Conservation (phyloP, 2,113 vertebrate genomes). For the Pogona vitticeps region DNA sequence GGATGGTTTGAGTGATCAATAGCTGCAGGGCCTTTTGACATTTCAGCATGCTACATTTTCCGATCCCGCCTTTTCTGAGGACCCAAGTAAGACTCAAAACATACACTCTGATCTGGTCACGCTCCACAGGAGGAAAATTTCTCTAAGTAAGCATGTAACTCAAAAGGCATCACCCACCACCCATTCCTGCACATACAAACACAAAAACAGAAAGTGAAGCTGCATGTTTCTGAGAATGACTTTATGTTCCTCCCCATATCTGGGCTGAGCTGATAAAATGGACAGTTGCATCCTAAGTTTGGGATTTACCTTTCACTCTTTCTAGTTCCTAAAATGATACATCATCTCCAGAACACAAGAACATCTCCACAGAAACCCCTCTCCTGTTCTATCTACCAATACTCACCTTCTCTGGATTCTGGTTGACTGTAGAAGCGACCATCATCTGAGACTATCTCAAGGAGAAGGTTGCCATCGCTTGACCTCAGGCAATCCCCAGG, state of each 20-base stretch:
- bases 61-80: background rate
- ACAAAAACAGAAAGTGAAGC: background rate
- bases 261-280: too few relatives aligned
- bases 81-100: background rate
- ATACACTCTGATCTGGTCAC: background rate
- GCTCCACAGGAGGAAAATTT: background rate
- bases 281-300: too few relatives aligned
- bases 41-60: background rate
- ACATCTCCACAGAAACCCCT: background rate
- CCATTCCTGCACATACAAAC: background rate
- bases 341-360: too few relatives aligned
- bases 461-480: too few relatives aligned
- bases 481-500: too few relatives aligned
- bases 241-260: too few relatives aligned
- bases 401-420: too few relatives aligned
- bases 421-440: too few relatives aligned
- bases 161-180: background rate
- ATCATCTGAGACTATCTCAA: background rate
- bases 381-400: too few relatives aligned
- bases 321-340: background rate
- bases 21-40: background rate
- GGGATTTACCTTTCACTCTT: too few relatives aligned
- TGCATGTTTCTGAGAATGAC: too few relatives aligned
- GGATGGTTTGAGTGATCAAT: background rate
- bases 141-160: background rate